Evolutionary conservation across 2,797 vertebrate genomes (phyloP).

Genomic region (Malurus splendens): DNA sequence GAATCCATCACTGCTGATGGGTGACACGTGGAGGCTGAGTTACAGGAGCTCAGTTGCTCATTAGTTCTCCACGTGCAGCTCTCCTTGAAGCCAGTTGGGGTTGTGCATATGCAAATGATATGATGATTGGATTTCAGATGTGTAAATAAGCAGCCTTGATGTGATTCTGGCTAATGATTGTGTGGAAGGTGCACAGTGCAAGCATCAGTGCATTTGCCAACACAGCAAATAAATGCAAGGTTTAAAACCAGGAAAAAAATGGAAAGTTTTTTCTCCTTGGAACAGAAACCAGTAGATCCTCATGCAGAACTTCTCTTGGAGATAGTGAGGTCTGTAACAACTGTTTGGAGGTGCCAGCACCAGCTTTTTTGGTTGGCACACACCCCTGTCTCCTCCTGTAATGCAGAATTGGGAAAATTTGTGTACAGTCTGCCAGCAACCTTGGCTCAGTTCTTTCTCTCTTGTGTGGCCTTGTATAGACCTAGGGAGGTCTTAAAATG

Average conservation of each 20-base stretch:
- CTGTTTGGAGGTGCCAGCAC: neutral
- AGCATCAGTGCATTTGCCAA: neutral
- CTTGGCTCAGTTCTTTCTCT: neutral
- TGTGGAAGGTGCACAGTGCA: neutral
- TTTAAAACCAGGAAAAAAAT: neutral
- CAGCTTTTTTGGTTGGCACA: rapidly evolving
- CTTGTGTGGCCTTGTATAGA: neutral
- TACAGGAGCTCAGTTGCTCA: neutral
- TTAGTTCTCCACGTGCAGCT: neutral
- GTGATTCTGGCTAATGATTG: neutral
- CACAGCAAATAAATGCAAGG: neutral
- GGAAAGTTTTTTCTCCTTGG: neutral
- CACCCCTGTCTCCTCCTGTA: neutral
- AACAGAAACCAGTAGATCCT: neutral
- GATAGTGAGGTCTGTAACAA: neutral
- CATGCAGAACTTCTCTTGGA: neutral
- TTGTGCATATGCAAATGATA: neutral
- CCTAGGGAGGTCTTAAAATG: neutral
- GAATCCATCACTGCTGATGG: neutral
- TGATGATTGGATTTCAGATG: neutral
- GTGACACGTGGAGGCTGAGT: neutral
- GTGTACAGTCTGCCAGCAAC: rapidly evolving
- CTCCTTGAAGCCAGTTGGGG: neutral
- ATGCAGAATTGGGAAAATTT: neutral
- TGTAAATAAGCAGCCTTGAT: neutral